Evolutionary conservation across 2,797 vertebrate genomes (phyloP).

Genomic region (Pogonophryne albipinna): DNA sequence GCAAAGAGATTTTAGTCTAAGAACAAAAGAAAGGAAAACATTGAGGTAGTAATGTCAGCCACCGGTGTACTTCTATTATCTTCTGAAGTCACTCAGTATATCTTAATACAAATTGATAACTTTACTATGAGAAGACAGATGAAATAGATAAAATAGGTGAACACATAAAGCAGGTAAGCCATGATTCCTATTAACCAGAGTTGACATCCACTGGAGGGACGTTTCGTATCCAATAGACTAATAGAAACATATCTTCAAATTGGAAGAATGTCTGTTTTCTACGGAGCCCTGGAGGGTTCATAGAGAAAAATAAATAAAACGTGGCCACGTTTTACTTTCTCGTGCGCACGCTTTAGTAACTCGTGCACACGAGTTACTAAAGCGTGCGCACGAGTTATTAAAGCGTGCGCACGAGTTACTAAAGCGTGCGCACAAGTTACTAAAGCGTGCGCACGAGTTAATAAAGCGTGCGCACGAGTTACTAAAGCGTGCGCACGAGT

Average conservation of each 20-base stretch:
- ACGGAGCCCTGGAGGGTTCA: no score
- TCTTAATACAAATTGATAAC: not conserved
- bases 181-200: not conserved
- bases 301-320: no score
- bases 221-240: not conserved
- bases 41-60: not conserved
- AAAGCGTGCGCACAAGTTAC: no score
- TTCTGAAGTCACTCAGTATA: not conserved
- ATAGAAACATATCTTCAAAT: not conserved
- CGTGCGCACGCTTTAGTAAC: no score
- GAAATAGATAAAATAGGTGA: not conserved
- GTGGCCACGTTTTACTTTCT: no score
- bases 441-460: no score
- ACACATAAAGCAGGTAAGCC: no score
- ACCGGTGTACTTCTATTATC: not conserved
- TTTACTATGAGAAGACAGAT: not conserved
- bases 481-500: no score
- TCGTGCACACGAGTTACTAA: no score
- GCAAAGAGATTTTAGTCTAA: conserved; percentile 20
- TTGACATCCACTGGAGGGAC: not conserved
- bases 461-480: no score
- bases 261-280: not conserved
- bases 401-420: no score
- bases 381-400: no score
- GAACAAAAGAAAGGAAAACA: conserved; percentile 34